phyloP scores from a whole-genome alignment of 2,797 vertebrate genomes.

The Coilia nasus region DNA sequence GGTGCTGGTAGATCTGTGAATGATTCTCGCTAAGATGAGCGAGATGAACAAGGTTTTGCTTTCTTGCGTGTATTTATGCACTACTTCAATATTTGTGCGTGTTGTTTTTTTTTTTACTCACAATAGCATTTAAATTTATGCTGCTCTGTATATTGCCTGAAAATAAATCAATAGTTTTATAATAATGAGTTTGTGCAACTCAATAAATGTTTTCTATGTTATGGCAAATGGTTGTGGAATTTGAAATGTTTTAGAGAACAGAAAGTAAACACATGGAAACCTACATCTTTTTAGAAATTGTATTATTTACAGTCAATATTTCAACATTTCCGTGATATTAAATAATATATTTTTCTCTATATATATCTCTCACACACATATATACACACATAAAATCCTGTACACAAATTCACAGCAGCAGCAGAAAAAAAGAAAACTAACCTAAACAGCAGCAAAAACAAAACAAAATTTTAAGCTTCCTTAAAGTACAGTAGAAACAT shows the following conservation, averaged over 20 bases:
- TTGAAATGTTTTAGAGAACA: not conserved
- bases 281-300: not conserved
- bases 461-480: not conserved
- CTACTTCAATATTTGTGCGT: not conserved
- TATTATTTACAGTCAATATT: not conserved
- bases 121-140: slow-evolving; percentile 24
- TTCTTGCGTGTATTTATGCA: not conserved
- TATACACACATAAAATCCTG: not conserved
- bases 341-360: not conserved
- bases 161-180: not conserved
- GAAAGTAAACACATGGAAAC: not conserved
- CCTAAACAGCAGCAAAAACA: not conserved
- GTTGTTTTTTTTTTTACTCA: not conserved
- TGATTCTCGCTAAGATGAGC: not conserved
- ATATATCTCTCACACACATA: not conserved
- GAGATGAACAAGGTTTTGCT: not conserved
- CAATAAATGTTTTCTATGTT: not conserved
- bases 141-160: slow-evolving; percentile 36
- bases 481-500: not conserved
- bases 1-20: not conserved
- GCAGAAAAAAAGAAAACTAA: not conserved
- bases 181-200: not conserved
- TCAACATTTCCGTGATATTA: not conserved
- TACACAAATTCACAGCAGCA: not conserved
- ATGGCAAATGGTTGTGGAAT: slow-evolving; percentile 6